These are phyloP conservation scores for Coleophora flavipennella DNA, from an alignment of 2,888 invertebrate species.

Conservation along the genomic window DNA sequence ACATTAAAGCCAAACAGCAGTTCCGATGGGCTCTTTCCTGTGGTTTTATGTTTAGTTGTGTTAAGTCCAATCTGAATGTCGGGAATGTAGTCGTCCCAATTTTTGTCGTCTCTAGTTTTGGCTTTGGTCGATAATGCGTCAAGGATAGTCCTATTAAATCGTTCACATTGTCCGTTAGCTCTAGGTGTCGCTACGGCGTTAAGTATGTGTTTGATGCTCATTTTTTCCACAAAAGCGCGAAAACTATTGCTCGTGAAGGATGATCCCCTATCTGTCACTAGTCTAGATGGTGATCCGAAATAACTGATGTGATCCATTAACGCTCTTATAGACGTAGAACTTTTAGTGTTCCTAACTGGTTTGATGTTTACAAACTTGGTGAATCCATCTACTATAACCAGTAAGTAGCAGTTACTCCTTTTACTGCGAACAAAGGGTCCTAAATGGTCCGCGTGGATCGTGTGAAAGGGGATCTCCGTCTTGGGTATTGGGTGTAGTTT, in stretches of 20 bases:
- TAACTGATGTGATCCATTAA: neutral
- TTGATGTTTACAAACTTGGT: conserved; percentile 23
- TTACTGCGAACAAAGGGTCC: conserved; percentile 32
- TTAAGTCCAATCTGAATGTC: neutral
- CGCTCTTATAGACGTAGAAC: neutral
- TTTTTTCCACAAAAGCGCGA: neutral
- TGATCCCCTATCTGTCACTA: neutral
- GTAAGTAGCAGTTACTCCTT: no score
- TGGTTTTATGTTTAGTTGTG: neutral
- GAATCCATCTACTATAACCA: conserved; percentile 32
- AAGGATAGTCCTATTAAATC: neutral
- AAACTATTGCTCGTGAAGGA: neutral
- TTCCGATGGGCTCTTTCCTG: neutral
- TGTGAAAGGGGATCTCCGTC: conserved; percentile 28
- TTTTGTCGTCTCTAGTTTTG: neutral
- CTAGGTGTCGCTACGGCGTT: neutral
- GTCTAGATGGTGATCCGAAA: neutral
- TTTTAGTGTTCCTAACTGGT: neutral
- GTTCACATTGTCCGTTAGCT: neutral
- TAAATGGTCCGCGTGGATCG: conserved; percentile 36
- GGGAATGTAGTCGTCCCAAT: neutral
- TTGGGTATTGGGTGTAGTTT: conserved; percentile 26
- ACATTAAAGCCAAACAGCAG: neutral
- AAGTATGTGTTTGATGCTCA: neutral
- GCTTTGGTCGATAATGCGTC: neutral